These are phyloP conservation scores for Albula glossodonta DNA, from an alignment of 2,113 vertebrate genomes.

Conservation along the genomic window DNA sequence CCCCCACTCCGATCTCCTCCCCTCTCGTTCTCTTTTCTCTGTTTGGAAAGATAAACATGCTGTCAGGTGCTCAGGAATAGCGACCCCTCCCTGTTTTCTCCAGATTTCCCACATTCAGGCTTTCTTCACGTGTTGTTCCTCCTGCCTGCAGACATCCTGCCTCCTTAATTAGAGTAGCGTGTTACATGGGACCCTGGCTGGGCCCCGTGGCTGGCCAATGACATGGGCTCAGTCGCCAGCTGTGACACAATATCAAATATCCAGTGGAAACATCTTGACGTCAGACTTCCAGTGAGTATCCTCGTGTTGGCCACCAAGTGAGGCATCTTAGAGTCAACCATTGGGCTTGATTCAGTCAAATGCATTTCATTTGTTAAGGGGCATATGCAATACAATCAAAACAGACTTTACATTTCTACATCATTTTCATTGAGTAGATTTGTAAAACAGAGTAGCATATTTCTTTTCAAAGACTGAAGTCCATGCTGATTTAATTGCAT, in stretches of 20 bases:
- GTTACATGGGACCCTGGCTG: not conserved
- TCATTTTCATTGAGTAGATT: too few species aligned
- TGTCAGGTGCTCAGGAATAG: not conserved
- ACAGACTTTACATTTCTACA: too few species aligned
- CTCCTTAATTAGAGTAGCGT: not conserved
- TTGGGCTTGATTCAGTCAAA: too few species aligned
- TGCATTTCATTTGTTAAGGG: too few species aligned
- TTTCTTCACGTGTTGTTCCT: not conserved
- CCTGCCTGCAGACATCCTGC: not conserved
- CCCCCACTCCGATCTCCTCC: not conserved
- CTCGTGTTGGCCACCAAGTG: not conserved
- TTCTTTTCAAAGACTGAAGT: too few species aligned
- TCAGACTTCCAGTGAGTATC: not conserved
- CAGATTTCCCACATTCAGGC: conserved; percentile 12
- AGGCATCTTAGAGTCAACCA: not conserved
- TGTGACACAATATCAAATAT: not conserved
- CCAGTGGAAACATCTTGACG: not conserved
- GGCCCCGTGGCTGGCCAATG: not conserved
- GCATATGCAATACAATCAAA: too few species aligned
- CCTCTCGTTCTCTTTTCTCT: not conserved
- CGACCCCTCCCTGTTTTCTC: not conserved
- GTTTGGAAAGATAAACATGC: not conserved
- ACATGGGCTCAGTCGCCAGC: not conserved
- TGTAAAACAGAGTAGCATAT: too few species aligned
- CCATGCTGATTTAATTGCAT: too few species aligned